Conservation (phyloP, 1,140 invertebrate species). For the Neuroterus valhalla region DNA sequence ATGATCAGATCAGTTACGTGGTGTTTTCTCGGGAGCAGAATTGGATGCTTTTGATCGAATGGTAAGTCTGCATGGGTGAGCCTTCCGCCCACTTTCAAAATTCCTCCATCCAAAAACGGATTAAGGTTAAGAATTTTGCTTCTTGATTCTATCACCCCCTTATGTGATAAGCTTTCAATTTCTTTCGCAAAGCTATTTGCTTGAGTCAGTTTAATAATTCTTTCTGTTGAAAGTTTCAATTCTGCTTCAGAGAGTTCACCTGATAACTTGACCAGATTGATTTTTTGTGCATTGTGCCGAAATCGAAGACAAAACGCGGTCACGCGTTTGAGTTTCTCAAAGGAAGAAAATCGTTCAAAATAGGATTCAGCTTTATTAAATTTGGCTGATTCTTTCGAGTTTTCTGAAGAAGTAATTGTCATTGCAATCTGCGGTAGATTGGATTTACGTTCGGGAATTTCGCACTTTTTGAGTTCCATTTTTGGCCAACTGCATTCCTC, state of each 20-base stretch:
- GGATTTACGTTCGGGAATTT: neutral
- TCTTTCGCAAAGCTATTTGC: neutral
- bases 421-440: neutral
- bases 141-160: neutral
- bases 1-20: slow-evolving; percentile 50
- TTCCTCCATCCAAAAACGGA: slow-evolving; percentile 53
- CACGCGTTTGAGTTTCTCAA: too few species aligned
- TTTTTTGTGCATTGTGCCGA: neutral
- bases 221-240: neutral
- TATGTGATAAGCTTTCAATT: neutral
- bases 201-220: neutral
- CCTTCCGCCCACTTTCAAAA: slow-evolving; percentile 57
- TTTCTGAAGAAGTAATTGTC: neutral
- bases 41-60: slow-evolving; percentile 55
- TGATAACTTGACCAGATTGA: neutral
- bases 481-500: neutral
- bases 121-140: slow-evolving; percentile 35
- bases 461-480: neutral
- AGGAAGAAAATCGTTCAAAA: too few species aligned
- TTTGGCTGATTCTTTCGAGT: neutral
- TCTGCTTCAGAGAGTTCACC: neutral
- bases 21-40: slow-evolving; percentile 52
- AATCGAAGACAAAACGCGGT: neutral
- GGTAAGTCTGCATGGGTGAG: slow-evolving; percentile 46
- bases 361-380: neutral